Evolutionary conservation across 2,797 vertebrate genomes (phyloP).

Genomic region (Tarsius wallacei): DNA sequence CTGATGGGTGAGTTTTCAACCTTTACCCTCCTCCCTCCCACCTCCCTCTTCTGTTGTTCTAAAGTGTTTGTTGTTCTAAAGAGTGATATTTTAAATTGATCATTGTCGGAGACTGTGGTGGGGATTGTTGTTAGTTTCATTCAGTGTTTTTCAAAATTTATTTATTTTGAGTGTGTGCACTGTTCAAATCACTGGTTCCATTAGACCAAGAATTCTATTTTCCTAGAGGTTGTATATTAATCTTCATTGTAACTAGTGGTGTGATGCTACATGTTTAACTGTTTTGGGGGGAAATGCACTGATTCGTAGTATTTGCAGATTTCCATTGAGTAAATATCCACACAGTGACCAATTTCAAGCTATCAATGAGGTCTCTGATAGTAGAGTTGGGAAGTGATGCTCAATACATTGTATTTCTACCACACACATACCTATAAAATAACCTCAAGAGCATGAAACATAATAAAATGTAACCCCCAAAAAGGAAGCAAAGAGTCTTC

Average conservation of each 20-base stretch:
- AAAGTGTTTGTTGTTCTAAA: no score
- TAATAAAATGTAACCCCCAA: not conserved
- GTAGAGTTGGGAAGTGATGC: not conserved
- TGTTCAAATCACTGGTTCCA: not conserved
- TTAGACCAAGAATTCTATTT: not conserved
- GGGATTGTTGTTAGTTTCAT: not conserved
- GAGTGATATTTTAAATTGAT: not conserved
- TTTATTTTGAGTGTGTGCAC: not conserved
- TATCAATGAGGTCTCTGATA: not conserved
- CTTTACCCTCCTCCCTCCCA: no score
- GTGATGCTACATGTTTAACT: not conserved
- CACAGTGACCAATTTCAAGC: constrained; percentile 1
- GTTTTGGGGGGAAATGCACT: not conserved
- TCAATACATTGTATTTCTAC: not conserved
- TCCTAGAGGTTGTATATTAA: not conserved
- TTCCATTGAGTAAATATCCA: not conserved
- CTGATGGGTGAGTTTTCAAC: no score
- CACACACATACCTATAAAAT: not conserved
- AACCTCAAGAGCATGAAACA: not conserved
- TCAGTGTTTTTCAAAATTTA: not conserved
- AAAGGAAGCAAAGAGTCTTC: not conserved
- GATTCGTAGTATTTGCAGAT: not conserved
- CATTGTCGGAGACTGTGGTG: not conserved
- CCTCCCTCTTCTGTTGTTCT: no score
- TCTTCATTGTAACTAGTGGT: not conserved